These are phyloP conservation scores for Coboldia fuscipes DNA, from an alignment of 1,140 invertebrate genomes.

Conservation along the genomic window DNA sequence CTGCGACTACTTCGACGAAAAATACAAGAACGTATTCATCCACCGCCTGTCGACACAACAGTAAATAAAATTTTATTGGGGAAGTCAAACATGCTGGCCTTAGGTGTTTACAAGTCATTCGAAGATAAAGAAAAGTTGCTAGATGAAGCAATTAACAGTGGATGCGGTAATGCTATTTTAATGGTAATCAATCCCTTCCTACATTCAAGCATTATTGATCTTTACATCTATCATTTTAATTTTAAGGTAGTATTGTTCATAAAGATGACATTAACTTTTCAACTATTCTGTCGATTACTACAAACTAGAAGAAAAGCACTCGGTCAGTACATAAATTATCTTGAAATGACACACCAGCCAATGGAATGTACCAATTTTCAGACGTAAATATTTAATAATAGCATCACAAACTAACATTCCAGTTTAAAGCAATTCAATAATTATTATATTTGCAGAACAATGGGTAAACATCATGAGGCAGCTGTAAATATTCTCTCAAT, in stretches of 20 bases:
- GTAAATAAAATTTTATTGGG: constrained; percentile 26
- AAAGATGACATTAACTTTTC: constrained; percentile 28
- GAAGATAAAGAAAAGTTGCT: constrained; percentile 31
- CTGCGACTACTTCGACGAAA: constrained; percentile 7
- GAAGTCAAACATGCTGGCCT: constrained; percentile 18
- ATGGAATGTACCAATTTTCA: constrained; percentile 27
- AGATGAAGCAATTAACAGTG: constrained; percentile 26
- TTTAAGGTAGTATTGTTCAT: constrained; percentile 28
- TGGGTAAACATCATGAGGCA: constrained; percentile 29
- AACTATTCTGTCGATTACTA: constrained; percentile 26
- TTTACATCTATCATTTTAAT: too few species aligned
- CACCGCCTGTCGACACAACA: constrained; percentile 16
- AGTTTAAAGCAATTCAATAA: constrained; percentile 3
- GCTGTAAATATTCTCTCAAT: constrained; percentile 20
- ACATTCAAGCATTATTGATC: too few species aligned
- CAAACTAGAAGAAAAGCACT: constrained; percentile 24
- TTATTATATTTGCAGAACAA: constrained; percentile 23
- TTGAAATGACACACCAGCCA: constrained; percentile 24
- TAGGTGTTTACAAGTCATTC: constrained; percentile 28
- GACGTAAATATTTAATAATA: constrained; percentile 13
- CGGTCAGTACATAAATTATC: constrained; percentile 30
- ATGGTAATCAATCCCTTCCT: too few species aligned
- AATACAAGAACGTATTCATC: constrained; percentile 15
- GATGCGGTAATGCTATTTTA: constrained; percentile 32
- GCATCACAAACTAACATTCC: background rate